A percentile compares a stretch with the other conserved stretches of the same genome.
These are phyloP conservation scores for Campopleginae sp. DNA, from an alignment of 2,888 invertebrate species.

Conservation along the genomic window DNA sequence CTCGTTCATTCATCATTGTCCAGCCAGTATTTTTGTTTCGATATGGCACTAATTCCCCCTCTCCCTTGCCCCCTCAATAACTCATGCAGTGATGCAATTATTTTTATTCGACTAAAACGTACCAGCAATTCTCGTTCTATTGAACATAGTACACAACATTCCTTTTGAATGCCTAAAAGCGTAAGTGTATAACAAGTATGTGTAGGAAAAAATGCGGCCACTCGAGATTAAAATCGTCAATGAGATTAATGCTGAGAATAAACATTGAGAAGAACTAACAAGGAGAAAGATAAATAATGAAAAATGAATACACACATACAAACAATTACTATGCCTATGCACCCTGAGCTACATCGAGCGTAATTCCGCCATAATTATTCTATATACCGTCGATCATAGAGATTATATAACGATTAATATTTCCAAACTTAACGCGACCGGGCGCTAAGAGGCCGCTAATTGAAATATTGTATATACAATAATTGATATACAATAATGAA, in stretches of 20 bases:
- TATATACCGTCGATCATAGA: conserved; percentile 61
- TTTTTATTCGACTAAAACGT: conserved; percentile 27
- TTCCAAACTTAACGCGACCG: conserved; percentile 54
- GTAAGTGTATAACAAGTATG: conserved; percentile 46
- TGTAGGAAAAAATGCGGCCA: conserved; percentile 50
- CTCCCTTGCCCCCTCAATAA: not conserved
- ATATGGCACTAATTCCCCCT: conserved; percentile 1
- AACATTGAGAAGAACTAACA: conserved; percentile 38
- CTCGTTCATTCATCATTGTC: conserved; percentile 1
- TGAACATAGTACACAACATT: conserved; percentile 55
- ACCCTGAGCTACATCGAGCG: conserved; percentile 65
- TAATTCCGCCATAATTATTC: conserved; percentile 63
- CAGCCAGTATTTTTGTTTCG: conserved; percentile 3
- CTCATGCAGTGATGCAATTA: conserved; percentile 25
- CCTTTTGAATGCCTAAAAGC: conserved; percentile 62
- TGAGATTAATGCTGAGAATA: conserved; percentile 49
- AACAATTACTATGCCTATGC: conserved; percentile 58
- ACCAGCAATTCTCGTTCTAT: conserved; percentile 53
- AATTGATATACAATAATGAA: conserved; percentile 69
- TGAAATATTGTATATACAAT: conserved; percentile 79
- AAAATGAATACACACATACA: conserved; percentile 23
- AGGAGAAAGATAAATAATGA: not conserved
- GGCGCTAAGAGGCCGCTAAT: conserved; percentile 58
- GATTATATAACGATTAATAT: conserved; percentile 53
- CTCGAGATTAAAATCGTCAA: conserved; percentile 65